These are phyloP conservation scores for Mormyrus proboscirostris DNA, from an alignment of 2,797 vertebrate species.

Conservation along the genomic window DNA sequence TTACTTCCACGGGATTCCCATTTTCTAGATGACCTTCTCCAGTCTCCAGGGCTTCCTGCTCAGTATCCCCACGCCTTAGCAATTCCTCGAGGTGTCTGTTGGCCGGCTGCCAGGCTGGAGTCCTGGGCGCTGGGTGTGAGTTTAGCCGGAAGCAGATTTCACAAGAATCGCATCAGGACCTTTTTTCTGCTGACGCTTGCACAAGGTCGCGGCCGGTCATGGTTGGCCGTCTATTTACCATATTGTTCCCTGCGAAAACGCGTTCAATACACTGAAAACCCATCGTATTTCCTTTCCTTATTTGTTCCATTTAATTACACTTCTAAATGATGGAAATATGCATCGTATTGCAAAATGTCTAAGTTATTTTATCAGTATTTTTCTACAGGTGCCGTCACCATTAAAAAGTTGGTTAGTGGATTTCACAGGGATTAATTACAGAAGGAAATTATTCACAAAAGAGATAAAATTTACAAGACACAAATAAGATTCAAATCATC, in stretches of 20 bases:
- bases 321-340: neutral
- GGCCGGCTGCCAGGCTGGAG: neutral
- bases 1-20: neutral
- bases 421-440: neutral
- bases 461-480: neutral
- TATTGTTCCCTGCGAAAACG: neutral
- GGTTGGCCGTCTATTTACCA: constrained; percentile 22
- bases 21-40: neutral
- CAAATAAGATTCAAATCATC: neutral
- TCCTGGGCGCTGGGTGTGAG: constrained; percentile 4
- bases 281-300: neutral
- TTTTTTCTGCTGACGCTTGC: neutral
- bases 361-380: neutral
- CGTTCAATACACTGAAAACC: neutral
- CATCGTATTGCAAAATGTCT: neutral
- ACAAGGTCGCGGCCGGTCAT: constrained; percentile 25
- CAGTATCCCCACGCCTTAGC: neutral
- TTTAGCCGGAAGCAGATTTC: constrained; percentile 18
- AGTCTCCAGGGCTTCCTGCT: neutral
- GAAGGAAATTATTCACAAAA: neutral
- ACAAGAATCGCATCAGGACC: constrained; percentile 26
- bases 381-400: neutral
- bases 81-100: constrained; percentile 4
- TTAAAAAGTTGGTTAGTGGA: neutral
- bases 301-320: neutral